Percentiles rank a stretch among this genome's conserved stretches.
phyloP scores from a whole-genome alignment of 1,140 invertebrate species.

The Drosophila parabipectinata region DNA sequence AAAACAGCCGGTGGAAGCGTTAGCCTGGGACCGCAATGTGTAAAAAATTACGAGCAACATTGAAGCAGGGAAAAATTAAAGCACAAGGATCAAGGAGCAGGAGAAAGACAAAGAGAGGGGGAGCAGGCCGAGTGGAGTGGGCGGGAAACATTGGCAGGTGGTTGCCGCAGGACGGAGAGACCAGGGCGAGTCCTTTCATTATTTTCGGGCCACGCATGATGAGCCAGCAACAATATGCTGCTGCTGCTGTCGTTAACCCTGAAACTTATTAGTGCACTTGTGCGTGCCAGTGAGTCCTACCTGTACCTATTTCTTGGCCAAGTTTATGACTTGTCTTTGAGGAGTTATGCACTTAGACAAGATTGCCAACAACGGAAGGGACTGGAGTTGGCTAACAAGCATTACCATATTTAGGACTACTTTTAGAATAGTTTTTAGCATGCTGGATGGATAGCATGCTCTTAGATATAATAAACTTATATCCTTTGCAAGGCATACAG shows the following conservation, averaged over 20 bases:
- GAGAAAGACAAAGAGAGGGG: not conserved
- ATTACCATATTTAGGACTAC: not conserved
- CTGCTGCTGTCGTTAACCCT: slow-evolving; percentile 82
- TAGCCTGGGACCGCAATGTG: slow-evolving; percentile 79
- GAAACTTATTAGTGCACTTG: slow-evolving; percentile 55
- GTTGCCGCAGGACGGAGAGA: slow-evolving; percentile 30
- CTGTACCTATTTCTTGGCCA: not conserved
- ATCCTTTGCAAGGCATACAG: too few relatives aligned
- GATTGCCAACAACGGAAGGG: not conserved
- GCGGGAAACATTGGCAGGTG: slow-evolving; percentile 49
- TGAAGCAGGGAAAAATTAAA: slow-evolving; percentile 34
- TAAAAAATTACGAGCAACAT: slow-evolving; percentile 80
- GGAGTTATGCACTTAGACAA: slow-evolving; percentile 1
- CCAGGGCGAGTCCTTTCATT: slow-evolving; percentile 10
- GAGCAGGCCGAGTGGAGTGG: not conserved
- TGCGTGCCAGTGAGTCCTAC: slow-evolving; percentile 3
- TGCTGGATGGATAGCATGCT: too few relatives aligned
- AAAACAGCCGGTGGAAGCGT: slow-evolving; percentile 68
- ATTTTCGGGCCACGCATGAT: slow-evolving; percentile 51
- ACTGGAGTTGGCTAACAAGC: not conserved
- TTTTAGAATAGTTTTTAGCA: not conserved
- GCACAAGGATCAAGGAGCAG: slow-evolving; percentile 10
- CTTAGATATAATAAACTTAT: too few relatives aligned
- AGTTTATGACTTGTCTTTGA: slow-evolving; percentile 26
- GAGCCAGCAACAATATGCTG: slow-evolving; percentile 77